Conservation (phyloP, 2,888 invertebrate species). For the Poecilobothrus nobilitatus region DNA sequence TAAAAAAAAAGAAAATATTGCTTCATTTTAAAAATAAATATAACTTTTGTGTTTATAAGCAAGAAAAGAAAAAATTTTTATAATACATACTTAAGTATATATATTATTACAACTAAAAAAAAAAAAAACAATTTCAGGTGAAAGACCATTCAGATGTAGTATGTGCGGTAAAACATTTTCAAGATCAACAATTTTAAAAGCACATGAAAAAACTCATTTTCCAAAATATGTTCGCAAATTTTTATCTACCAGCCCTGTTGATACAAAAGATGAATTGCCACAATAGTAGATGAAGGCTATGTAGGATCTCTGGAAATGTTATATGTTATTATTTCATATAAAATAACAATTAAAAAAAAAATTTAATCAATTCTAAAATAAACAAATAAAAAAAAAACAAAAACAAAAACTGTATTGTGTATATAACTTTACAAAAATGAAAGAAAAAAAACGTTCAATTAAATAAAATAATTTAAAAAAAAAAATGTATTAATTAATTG, state of each 20-base stretch:
- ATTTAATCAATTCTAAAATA: conserved; percentile 10
- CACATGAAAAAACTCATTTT: conserved; percentile 88
- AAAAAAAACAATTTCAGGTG: conserved; percentile 48
- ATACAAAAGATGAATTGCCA: conserved; percentile 72
- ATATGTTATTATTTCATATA: conserved; percentile 17
- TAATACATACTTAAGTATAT: no score
- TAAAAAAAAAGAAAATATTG: no score
- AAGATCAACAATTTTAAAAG: conserved; percentile 81
- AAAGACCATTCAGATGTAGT: conserved; percentile 80
- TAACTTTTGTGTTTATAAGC: no score
- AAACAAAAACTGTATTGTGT: background rate
- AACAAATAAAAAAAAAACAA: conserved; percentile 12
- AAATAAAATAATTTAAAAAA: background rate
- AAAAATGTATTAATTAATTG: background rate
- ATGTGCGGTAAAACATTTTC: conserved; percentile 87
- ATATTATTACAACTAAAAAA: no score
- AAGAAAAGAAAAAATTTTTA: no score
- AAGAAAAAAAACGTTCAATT: conserved; percentile 5
- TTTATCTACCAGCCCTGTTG: conserved; percentile 77
- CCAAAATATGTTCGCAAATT: conserved; percentile 86
- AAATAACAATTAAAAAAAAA: conserved; percentile 8
- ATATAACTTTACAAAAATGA: background rate
- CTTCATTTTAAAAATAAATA: no score
- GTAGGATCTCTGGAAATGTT: conserved; percentile 8
- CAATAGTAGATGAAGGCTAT: conserved; percentile 50